A percentile compares a stretch with the other conserved stretches of the same genome.
Conservation (phyloP, 2,113 vertebrate genomes). For the Cinclus cinclus region DNA sequence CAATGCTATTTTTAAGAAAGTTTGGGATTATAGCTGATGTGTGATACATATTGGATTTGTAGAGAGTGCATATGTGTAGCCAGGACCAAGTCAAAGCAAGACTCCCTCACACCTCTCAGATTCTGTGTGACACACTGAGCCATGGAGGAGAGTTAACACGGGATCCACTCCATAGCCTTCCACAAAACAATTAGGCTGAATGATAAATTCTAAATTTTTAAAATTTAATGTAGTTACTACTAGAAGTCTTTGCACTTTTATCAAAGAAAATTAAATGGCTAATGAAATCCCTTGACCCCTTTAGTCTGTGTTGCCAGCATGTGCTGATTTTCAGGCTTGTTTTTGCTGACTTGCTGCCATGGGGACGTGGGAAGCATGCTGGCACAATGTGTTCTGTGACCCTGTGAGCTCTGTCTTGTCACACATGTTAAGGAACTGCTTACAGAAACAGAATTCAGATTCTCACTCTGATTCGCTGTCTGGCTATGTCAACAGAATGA, state of each 20-base stretch:
- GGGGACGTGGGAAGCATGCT: rapidly evolving
- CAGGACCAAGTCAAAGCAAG: background rate
- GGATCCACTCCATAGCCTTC: background rate
- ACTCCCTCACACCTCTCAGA: background rate
- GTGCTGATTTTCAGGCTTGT: background rate
- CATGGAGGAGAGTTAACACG: background rate
- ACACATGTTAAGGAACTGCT: background rate
- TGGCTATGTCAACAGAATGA: background rate
- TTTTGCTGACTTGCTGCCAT: background rate
- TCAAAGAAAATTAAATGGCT: background rate
- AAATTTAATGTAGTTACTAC: background rate
- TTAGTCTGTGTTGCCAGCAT: background rate
- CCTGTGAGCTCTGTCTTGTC: background rate
- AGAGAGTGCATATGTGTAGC: background rate
- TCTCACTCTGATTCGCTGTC: background rate
- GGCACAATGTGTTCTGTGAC: background rate
- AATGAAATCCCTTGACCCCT: background rate
- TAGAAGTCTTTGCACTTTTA: background rate
- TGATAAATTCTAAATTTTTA: background rate
- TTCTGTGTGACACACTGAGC: background rate
- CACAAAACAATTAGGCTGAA: background rate
- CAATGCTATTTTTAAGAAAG: background rate
- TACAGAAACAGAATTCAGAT: background rate
- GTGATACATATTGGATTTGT: background rate
- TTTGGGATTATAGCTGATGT: background rate